Conservation (phyloP, 1,140 invertebrate species). For the Rhyacophila brunnea region DNA sequence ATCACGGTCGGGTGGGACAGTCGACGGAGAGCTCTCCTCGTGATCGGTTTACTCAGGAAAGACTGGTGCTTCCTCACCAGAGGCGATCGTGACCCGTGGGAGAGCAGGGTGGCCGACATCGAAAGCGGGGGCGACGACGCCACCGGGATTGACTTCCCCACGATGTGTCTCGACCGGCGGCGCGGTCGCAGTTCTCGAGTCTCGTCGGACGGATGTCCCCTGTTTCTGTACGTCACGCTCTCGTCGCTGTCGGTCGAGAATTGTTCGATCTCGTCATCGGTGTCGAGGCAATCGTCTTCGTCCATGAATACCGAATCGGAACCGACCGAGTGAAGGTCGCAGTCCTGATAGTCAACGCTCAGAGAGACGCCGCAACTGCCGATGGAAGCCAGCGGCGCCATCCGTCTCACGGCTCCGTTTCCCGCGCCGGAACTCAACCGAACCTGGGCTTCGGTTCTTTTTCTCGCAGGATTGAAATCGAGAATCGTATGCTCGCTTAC, state of each 20-base stretch:
- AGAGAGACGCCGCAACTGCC: constrained; percentile 70
- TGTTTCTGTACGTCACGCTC: constrained; percentile 32
- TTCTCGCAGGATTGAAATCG: constrained; percentile 36
- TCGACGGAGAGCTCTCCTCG: constrained; percentile 24
- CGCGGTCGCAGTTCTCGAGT: constrained; percentile 26
- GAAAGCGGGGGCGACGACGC: constrained; percentile 26
- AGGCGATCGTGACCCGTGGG: constrained; percentile 19
- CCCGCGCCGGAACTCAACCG: constrained; percentile 35
- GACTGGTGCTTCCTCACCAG: constrained; percentile 30
- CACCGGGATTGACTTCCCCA: constrained; percentile 31
- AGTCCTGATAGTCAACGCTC: constrained; percentile 65
- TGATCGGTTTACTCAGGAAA: constrained; percentile 29
- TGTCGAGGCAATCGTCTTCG: constrained; percentile 63
- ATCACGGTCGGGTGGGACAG: constrained; percentile 32
- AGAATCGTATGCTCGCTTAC: constrained; percentile 64
- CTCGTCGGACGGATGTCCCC: constrained; percentile 23
- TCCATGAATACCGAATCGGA: constrained; percentile 74
- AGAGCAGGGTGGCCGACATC: constrained; percentile 14
- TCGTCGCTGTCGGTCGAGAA: constrained; percentile 77
- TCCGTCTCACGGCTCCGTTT: constrained; percentile 38
- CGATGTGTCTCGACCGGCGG: constrained; percentile 30
- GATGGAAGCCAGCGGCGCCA: constrained; percentile 74
- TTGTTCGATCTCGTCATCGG: constrained; percentile 77
- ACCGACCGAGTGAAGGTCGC: constrained; percentile 62
- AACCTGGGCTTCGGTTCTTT: constrained; percentile 22